phyloP scores from a whole-genome alignment of 2,113 vertebrate genomes.

The Xiphorhynchus elegans region DNA sequence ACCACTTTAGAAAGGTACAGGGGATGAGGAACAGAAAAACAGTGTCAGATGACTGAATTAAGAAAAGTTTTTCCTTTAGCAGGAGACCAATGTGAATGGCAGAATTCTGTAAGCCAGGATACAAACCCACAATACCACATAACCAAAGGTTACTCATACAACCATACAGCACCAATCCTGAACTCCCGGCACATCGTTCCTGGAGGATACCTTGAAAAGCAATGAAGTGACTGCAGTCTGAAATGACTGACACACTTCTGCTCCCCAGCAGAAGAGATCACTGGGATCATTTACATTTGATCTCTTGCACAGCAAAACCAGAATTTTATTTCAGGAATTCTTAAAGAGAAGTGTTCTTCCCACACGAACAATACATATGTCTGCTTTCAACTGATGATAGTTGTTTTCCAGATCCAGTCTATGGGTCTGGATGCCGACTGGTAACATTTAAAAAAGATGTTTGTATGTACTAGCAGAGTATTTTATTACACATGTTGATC shows the following conservation, averaged over 20 bases:
- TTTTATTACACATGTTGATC: not conserved
- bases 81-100: not conserved
- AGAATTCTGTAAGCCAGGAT: not conserved
- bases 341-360: not conserved
- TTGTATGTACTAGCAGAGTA: not conserved
- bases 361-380: not conserved
- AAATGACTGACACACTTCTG: not conserved
- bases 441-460: not conserved
- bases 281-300: not conserved
- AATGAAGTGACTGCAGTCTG: not conserved
- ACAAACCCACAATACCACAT: not conserved
- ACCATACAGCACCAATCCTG: not conserved
- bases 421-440: not conserved
- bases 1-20: not conserved
- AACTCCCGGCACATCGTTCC: not conserved
- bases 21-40: not conserved
- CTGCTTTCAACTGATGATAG: not conserved
- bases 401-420: not conserved
- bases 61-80: not conserved
- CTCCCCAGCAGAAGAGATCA: not conserved
- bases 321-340: not conserved
- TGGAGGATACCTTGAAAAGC: fast-evolving
- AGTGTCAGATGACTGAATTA: not conserved
- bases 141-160: not conserved
- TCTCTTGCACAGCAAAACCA: not conserved